Base-by-base conservation (phyloP, 1,140 invertebrate genomes). In the Laupala kohalensis region DNA sequence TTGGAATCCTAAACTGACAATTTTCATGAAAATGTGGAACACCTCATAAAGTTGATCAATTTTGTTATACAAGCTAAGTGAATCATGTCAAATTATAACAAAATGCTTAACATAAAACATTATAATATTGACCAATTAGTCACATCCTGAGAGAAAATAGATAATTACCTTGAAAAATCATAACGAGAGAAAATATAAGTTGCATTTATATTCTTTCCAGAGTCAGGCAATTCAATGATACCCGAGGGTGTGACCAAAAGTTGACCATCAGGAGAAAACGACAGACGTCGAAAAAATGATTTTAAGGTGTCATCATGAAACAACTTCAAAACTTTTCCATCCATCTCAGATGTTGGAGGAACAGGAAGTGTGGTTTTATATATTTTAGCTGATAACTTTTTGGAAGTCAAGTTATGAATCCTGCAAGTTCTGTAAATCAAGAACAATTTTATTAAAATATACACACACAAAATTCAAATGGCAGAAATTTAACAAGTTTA, bases 281-380 rank as follows among this genome's bases (percentile, higher is more conserved):
- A 85, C 4, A 98, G 78, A 67, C 97, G 84, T 67, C 96, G 84
- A 77, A 93, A 98, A 80, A 94, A 98, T 2, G 95, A 95, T 78
- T 95, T 92, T 66, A 98, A 86, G 0, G 95, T 96, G 78, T 98
- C 96, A 80, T 98, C 96, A 77, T 96, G 90, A 79, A 94, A 99
- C 30, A 97, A 83, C 67, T 90, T 84, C 4, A 89, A 82, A 69
- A 81, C 81, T 75, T 88, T 87, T 0, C 84, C 84, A 72, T 87
- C 82, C n/a, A 90, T 76, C 2, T 84, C 68, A 9, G 67, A 67
- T 23, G 13, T 67, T n/a, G 30, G 53, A 28, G 27, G 30, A 24
- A 65, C 69, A 23, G 79, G 77, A 80, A 81, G 25, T 81, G 83
- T 6, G 89, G 85, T 80, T 92, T 94, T 53, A 75, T 83, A 84